These are phyloP conservation scores for Hippoglossus stenolepis DNA, from an alignment of 2,113 vertebrate genomes.

Conservation along the genomic window DNA sequence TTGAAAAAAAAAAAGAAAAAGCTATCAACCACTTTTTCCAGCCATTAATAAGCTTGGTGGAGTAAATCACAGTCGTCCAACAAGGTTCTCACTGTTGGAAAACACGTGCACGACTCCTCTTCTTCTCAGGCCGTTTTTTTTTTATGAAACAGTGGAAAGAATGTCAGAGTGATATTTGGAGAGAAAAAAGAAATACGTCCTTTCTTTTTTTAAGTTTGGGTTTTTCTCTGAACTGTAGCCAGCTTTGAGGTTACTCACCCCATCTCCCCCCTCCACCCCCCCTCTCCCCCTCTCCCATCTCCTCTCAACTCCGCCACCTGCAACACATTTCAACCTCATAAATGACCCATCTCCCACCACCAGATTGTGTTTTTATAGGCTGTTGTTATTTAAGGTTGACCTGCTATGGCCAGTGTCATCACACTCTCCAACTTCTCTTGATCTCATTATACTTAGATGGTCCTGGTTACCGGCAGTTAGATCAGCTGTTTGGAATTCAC, in stretches of 20 bases:
- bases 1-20: constrained; percentile 58
- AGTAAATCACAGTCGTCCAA: constrained; percentile 78
- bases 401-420: constrained; percentile 52
- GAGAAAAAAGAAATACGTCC: constrained; percentile 73
- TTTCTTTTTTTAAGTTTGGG: constrained; percentile 68
- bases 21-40: constrained; percentile 60
- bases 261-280: constrained; percentile 31
- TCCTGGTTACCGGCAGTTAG: constrained; percentile 44
- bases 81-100: constrained; percentile 75
- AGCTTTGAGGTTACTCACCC: constrained; percentile 69
- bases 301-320: constrained; percentile 79
- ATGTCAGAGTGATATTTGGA: constrained; percentile 81
- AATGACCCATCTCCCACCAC: constrained; percentile 80
- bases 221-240: constrained; percentile 80
- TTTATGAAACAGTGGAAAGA: constrained; percentile 85
- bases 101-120: constrained; percentile 72
- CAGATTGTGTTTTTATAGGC: constrained; percentile 72
- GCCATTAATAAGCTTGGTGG: constrained; percentile 72
- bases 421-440: constrained; percentile 34
- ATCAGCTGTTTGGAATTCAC: constrained; percentile 43
- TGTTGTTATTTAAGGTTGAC: constrained; percentile 66
- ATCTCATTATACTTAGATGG: constrained; percentile 52
- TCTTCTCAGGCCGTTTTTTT: constrained; percentile 72
- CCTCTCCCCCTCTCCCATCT: constrained; percentile 16
- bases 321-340: constrained; percentile 87